Conservation (phyloP, 2,888 invertebrate species). For the Myopa testacea region DNA sequence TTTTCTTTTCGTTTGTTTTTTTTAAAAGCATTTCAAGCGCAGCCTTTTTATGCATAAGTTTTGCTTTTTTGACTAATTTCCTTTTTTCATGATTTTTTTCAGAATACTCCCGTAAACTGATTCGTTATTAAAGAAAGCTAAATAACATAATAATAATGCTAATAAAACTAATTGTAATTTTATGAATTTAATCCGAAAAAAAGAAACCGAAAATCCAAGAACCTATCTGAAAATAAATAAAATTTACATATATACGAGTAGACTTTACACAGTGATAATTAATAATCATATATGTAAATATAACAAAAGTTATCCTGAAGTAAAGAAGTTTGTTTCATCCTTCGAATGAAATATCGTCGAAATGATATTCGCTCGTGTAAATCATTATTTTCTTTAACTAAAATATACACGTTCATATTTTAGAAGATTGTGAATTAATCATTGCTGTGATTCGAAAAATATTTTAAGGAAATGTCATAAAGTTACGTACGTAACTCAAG, state of each 20-base stretch:
- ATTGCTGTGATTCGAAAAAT: slow-evolving; percentile 24
- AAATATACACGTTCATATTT: background rate
- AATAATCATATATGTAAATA: no score
- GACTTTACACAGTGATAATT: no score
- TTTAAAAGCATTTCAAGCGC: slow-evolving; percentile 15
- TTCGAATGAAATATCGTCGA: background rate
- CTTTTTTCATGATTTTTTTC: slow-evolving; percentile 21
- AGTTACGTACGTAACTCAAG: background rate
- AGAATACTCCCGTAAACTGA: slow-evolving; percentile 30
- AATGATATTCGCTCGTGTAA: background rate
- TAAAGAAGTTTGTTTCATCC: background rate
- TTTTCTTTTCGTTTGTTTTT: no score
- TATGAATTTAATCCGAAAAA: slow-evolving; percentile 33
- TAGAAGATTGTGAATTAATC: background rate
- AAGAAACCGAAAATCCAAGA: slow-evolving; percentile 23
- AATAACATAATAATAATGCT: slow-evolving; percentile 34
- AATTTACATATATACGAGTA: no score
- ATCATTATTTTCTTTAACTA: background rate
- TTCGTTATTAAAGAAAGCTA: background rate
- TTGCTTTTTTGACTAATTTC: slow-evolving; percentile 25
- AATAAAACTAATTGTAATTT: slow-evolving; percentile 32
- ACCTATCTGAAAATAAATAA: slow-evolving; percentile 18
- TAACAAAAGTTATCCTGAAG: background rate
- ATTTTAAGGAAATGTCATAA: slow-evolving; percentile 13
- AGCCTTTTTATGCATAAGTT: slow-evolving; percentile 22